A percentile compares a stretch with the other conserved stretches of the same genome.
These are phyloP conservation scores for Thalpophila matura DNA, from an alignment of 2,888 invertebrate species.

Conservation along the genomic window DNA sequence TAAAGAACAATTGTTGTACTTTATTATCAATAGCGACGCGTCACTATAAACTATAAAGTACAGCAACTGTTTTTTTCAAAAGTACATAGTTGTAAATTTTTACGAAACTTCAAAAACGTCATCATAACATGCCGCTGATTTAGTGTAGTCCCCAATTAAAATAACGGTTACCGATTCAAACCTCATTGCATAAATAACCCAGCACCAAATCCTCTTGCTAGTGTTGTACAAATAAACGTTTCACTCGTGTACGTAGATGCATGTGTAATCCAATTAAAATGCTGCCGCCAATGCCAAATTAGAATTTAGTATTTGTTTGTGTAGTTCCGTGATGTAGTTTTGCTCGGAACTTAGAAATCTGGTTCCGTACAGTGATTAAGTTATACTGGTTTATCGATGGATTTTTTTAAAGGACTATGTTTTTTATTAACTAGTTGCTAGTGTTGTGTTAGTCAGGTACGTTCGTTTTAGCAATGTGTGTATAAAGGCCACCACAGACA, in stretches of 20 bases:
- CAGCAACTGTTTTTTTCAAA: too few species aligned
- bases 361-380: constrained; percentile 7
- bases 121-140: too few species aligned
- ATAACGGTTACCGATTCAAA: constrained; percentile 47
- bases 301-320: constrained; percentile 52
- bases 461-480: not conserved
- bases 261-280: constrained; percentile 55
- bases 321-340: constrained; percentile 7
- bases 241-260: constrained; percentile 29
- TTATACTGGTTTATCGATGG: constrained; percentile 11
- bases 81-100: too few species aligned
- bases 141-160: constrained; percentile 29
- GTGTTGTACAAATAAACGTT: constrained; percentile 46
- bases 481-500: not conserved
- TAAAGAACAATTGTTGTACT: too few species aligned
- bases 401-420: too few species aligned
- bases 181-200: constrained; percentile 39
- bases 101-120: too few species aligned
- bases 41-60: too few species aligned
- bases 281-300: constrained; percentile 44
- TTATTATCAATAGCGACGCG: too few species aligned
- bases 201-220: constrained; percentile 42
- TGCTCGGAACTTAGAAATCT: not conserved
- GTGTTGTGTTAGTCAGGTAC: not conserved
- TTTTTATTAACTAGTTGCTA: not conserved